A percentile compares a stretch with the other conserved stretches of the same genome.
Conservation (phyloP, 2,888 invertebrate genomes). For the Rhingia rostrata region DNA sequence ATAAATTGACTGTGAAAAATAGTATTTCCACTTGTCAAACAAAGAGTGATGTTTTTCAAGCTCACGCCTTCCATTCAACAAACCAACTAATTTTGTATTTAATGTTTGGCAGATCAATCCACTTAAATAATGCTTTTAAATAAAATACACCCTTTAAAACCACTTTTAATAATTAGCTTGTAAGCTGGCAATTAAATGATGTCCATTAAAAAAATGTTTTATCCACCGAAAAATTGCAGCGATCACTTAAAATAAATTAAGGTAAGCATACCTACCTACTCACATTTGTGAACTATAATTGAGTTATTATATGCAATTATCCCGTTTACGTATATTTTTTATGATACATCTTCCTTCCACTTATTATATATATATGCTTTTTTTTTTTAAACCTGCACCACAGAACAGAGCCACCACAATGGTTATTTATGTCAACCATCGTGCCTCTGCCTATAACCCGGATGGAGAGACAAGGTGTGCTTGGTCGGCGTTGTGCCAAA, state of each 20-base stretch:
- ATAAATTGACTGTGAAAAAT: too few relatives aligned
- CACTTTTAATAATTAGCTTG: too few relatives aligned
- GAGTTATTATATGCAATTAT: slow-evolving; percentile 32
- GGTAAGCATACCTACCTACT: not conserved
- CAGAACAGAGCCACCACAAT: slow-evolving; percentile 31
- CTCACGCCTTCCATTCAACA: too few relatives aligned
- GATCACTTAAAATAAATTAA: not conserved
- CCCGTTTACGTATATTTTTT: slow-evolving; percentile 1
- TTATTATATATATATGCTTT: not conserved
- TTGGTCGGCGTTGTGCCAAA: slow-evolving; percentile 39
- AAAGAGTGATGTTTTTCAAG: too few relatives aligned
- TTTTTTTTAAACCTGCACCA: slow-evolving; percentile 8
- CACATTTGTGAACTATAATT: slow-evolving; percentile 13
- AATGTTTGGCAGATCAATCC: too few relatives aligned
- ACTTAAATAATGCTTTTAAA: too few relatives aligned
- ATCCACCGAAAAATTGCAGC: not conserved
- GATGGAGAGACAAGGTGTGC: slow-evolving; percentile 7
- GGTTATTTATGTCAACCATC: slow-evolving; percentile 34
- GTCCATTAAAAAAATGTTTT: not conserved
- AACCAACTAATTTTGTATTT: too few relatives aligned
- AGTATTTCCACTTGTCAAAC: too few relatives aligned
- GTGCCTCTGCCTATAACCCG: not conserved
- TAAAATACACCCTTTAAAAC: too few relatives aligned
- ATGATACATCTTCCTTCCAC: not conserved
- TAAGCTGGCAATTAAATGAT: too few relatives aligned